Base-by-base conservation (phyloP, 2,797 vertebrate species). In the Lepilemur septentrionalis region DNA sequence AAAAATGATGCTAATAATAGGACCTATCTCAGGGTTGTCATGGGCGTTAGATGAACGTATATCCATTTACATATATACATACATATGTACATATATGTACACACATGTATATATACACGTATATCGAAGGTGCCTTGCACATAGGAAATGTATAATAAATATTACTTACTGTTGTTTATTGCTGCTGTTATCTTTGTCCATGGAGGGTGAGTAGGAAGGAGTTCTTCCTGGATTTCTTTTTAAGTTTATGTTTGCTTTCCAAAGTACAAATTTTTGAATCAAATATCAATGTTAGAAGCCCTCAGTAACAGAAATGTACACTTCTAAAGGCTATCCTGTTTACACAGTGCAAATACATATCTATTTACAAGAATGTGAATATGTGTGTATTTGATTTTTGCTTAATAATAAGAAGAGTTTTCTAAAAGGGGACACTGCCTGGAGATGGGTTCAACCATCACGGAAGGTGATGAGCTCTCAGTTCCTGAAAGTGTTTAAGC, bases 361-460 rank as follows among this genome's bases (percentile, higher is more conserved):
- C 55, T 57, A 8, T 57, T 57, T 57, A 23, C 2, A 23, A 57
- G 3, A 67, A 6, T 73, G 38, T 43, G 5, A 25, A 38, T 30
- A 15, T 55, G 0, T 67, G n/a, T 69, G 43, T 46, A 48, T 93
- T 69, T 89, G 61, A 79, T 76, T 76, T 76, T 95, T 91, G 55
- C 57, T 96, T 73, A 67, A 35, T 55, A 91, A 93, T 61, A 70
- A 89, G 79, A 93, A 30, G 38, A 50, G 4, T 79, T 93, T 73
- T 92, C 43, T 90, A 35, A 59, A 22, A 57, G 13, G 63, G 22
- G 41, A 85, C 88, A 22, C 41, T 50, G 69, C 43, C 30, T 59
- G 20, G 73, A 95, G 32, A 81, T 41, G 50, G 32, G 41, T n/a
- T 93, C 38, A 70, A 30, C 55, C 48, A 22, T 38, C 1, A 4